Conservation (phyloP, 1,140 invertebrate species). For the Euwallacea fornicatus region DNA sequence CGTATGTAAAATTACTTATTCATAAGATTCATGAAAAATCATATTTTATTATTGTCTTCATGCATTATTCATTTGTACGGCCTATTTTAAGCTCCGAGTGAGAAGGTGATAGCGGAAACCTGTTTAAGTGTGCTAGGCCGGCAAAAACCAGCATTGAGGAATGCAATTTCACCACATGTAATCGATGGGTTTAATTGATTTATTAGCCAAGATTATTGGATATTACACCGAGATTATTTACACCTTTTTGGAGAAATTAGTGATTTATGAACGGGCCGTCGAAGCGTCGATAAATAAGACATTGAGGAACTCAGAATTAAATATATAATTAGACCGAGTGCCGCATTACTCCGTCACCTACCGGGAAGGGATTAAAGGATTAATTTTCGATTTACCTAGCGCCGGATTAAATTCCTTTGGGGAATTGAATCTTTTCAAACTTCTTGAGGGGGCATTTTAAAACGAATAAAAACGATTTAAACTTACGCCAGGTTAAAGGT, state of each 20-base stretch:
- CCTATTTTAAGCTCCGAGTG: background rate
- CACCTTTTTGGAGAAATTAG: background rate
- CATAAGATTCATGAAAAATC: constrained; percentile 16
- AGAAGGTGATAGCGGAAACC: constrained; percentile 10
- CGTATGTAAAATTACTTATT: constrained; percentile 7
- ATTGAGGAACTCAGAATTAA: too few relatives aligned
- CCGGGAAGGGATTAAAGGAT: constrained; percentile 32
- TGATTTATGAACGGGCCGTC: background rate
- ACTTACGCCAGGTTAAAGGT: constrained; percentile 18
- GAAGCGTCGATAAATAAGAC: too few relatives aligned
- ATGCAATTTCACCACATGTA: constrained; percentile 2
- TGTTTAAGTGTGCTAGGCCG: constrained; percentile 3
- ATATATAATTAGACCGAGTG: too few relatives aligned
- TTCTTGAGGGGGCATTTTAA: constrained; percentile 33
- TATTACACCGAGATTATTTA: too few relatives aligned
- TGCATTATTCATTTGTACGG: constrained; percentile 7
- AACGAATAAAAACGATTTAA: constrained; percentile 35
- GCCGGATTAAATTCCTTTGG: constrained; percentile 31
- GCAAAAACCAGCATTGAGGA: background rate
- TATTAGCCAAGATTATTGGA: background rate
- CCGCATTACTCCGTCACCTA: constrained; percentile 1
- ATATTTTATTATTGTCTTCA: constrained; percentile 12
- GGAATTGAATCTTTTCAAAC: constrained; percentile 25
- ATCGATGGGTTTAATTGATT: background rate
- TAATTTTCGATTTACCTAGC: constrained; percentile 37